phyloP scores from a whole-genome alignment of 2,888 invertebrate genomes.

The Aromia moschata region DNA sequence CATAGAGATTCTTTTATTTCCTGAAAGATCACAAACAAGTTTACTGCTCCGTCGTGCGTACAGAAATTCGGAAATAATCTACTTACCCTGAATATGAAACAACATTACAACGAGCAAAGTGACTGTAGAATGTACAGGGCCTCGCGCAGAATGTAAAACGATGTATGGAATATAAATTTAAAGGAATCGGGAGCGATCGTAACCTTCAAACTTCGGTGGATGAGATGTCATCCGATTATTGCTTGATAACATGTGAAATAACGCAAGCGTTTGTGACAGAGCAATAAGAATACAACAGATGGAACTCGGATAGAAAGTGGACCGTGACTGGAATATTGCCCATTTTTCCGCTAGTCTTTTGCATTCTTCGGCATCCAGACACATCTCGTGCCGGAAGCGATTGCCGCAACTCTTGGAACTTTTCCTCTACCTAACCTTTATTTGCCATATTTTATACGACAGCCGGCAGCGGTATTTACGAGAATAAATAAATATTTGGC shows the following conservation, averaged over 20 bases:
- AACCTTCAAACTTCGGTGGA: slow-evolving; percentile 27
- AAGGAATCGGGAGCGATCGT: slow-evolving; percentile 6
- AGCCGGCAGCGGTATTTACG: too few species aligned
- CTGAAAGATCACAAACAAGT: too few species aligned
- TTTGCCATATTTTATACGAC: neutral
- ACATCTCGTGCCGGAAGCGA: slow-evolving; percentile 38
- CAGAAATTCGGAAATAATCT: neutral
- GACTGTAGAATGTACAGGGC: neutral
- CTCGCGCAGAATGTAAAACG: neutral
- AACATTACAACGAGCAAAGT: neutral
- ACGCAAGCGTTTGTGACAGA: slow-evolving; percentile 45
- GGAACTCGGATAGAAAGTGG: slow-evolving; percentile 47
- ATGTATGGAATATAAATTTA: slow-evolving; percentile 11
- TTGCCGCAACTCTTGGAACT: slow-evolving; percentile 24
- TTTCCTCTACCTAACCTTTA: slow-evolving; percentile 13
- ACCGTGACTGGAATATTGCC: slow-evolving; percentile 45
- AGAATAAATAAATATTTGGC: too few species aligned
- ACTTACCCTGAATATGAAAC: slow-evolving; percentile 3
- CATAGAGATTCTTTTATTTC: too few species aligned
- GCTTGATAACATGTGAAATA: slow-evolving; percentile 49
- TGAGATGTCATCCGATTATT: slow-evolving; percentile 47
- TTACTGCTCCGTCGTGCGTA: neutral
- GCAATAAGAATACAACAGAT: slow-evolving; percentile 47
- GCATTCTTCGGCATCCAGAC: slow-evolving; percentile 34
- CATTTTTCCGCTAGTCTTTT: slow-evolving; percentile 12